These are phyloP conservation scores for Hemitrygon akajei DNA, from an alignment of 2,797 vertebrate genomes.

Conservation along the genomic window DNA sequence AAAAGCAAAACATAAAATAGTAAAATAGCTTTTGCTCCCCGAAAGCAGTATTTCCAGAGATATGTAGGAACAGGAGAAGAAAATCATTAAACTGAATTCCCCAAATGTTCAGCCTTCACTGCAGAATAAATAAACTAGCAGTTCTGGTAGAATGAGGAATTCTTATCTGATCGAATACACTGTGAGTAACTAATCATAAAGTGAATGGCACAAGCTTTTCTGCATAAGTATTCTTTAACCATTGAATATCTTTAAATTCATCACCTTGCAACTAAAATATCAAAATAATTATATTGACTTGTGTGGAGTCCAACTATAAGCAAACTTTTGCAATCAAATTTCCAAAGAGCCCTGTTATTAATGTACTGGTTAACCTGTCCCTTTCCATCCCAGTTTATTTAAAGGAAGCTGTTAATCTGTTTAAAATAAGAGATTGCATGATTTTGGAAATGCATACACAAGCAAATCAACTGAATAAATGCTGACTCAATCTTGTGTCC, in stretches of 20 bases:
- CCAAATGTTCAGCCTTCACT: neutral
- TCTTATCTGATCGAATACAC: neutral
- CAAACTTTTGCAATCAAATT: neutral
- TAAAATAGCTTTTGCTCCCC: neutral
- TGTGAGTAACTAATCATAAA: neutral
- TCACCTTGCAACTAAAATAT: neutral
- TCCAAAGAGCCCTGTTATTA: neutral
- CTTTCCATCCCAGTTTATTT: neutral
- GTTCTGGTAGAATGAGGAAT: neutral
- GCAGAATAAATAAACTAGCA: neutral
- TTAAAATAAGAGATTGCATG: neutral
- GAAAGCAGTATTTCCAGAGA: neutral
- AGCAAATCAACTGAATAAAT: neutral
- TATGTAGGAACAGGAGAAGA: neutral
- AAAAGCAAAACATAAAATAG: neutral
- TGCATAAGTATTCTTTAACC: neutral
- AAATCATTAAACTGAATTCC: slow-evolving; percentile 8
- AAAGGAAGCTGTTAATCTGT: neutral
- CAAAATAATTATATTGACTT: slow-evolving; percentile 4
- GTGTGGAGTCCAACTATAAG: neutral
- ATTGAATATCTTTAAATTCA: neutral
- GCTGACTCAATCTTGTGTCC: neutral
- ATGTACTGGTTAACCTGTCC: neutral
- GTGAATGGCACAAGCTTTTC: neutral
- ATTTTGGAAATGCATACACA: neutral